A percentile compares a stretch with the other conserved stretches of the same genome.
These are phyloP conservation scores for Enteromius treurensis DNA, from an alignment of 2,797 vertebrate genomes.

Conservation along the genomic window DNA sequence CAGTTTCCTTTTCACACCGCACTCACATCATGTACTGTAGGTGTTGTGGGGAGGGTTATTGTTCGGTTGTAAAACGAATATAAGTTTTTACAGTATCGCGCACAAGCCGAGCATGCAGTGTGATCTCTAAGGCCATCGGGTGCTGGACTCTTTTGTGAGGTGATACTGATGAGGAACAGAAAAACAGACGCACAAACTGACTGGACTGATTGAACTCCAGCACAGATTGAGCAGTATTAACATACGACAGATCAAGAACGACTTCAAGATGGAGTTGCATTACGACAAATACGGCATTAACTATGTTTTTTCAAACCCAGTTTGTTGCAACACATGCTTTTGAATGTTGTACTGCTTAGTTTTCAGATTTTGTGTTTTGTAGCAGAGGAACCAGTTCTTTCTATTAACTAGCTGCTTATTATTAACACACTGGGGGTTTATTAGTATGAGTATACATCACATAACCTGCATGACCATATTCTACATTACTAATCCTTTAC, in stretches of 20 bases:
- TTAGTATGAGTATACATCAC: not conserved
- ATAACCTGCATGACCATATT: not conserved
- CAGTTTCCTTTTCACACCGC: conserved; percentile 33
- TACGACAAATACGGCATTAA: not conserved
- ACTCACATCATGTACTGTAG: not conserved
- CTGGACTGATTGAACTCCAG: not conserved
- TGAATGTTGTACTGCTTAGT: not conserved
- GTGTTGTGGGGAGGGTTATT: conserved; percentile 33
- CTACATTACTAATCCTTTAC: not conserved
- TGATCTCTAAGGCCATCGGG: conserved; percentile 55
- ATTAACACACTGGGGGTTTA: not conserved
- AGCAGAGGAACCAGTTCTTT: not conserved
- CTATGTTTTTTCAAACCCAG: not conserved
- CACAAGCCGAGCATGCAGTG: conserved; percentile 56
- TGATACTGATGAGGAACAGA: conserved; percentile 75
- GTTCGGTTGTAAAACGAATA: conserved; percentile 53
- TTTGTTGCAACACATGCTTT: not conserved
- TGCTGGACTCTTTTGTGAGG: conserved; percentile 69
- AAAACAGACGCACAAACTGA: conserved; percentile 51
- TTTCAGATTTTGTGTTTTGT: not conserved
- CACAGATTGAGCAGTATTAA: not conserved
- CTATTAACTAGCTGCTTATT: not conserved
- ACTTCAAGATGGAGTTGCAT: not conserved
- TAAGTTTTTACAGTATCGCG: conserved; percentile 39
- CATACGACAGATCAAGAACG: not conserved